A percentile compares a stretch with the other conserved stretches of the same genome.
These are phyloP conservation scores for Nephotettix cincticeps DNA, from an alignment of 1,140 invertebrate genomes.

Conservation along the genomic window DNA sequence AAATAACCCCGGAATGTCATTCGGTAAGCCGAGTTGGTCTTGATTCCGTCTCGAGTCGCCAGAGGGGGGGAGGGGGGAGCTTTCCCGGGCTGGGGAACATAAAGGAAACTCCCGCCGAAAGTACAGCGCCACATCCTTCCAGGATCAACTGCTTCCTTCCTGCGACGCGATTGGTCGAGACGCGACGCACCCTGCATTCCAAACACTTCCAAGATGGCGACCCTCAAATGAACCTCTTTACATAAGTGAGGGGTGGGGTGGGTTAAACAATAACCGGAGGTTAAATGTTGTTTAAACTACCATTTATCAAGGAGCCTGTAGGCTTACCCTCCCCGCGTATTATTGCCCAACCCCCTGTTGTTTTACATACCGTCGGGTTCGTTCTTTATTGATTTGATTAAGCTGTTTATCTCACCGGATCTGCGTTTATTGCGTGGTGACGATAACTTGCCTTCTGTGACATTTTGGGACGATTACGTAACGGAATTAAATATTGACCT, in stretches of 20 bases:
- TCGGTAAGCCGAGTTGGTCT: background rate
- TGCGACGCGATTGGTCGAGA: slow-evolving; percentile 7
- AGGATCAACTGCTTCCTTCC: slow-evolving; percentile 19
- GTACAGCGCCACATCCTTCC: slow-evolving; percentile 23
- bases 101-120: background rate
- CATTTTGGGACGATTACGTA: too few relatives aligned
- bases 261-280: background rate
- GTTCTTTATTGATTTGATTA: slow-evolving; percentile 10
- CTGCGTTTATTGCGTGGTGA: background rate
- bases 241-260: slow-evolving; percentile 5
- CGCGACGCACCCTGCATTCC: background rate
- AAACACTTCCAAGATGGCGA: slow-evolving; percentile 19
- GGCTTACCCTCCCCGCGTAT: background rate
- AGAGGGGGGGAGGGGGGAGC: background rate
- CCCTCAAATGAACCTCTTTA: slow-evolving; percentile 15
- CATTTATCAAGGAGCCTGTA: slow-evolving; percentile 9
- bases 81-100: background rate
- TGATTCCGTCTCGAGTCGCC: background rate
- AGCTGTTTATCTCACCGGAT: background rate
- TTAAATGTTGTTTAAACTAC: slow-evolving; percentile 6
- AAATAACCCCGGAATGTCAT: background rate
- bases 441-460: too few relatives aligned
- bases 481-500: too few relatives aligned
- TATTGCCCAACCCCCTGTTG: background rate
- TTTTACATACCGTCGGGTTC: background rate